Evolutionary conservation across 2,797 vertebrate genomes (phyloP), one percentile per base, ranked within the genome.

Genomic region (Sebastes cheni): DNA sequence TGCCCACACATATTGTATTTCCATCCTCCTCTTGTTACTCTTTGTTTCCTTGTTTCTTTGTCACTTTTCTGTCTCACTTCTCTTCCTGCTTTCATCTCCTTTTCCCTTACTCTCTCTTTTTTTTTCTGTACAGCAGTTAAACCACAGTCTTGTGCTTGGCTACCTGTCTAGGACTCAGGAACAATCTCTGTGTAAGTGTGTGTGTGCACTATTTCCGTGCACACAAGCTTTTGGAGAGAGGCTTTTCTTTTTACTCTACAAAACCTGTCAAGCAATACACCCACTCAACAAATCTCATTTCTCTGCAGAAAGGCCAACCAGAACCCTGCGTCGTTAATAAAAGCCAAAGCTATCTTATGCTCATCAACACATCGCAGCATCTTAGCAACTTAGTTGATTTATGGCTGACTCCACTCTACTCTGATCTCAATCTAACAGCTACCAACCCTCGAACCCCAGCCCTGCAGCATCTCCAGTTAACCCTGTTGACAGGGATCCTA

Each of bases 1-100:
- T 75, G 61, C 62, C 62, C 81, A 81, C 78, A 73, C 74, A 34
- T 4, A 25, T 25, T 72, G 25, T 52, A 11, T 46, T 54, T 73
- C n/a, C 22, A 58, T 67, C 34, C 30, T 56, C 39, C 16, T 69
- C 60, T 32, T 56, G 30, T 46, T 69, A 18, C 60, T 62, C 66
- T 50, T 65, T 68, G 52, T 64, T 78, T 82, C 58, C 64, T 50
- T 59, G 42, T 58, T 60, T 46, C 59, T 34, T 68, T 73, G 62
- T 65, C 64, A 77, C 32, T 46, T 46, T 77, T 67, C 75, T 59
- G 6, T 70, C 29, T 81, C 46, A n/a, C 25, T 65, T 14, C 27
- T 50, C 29, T 67, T 23, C 5, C 22, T 46, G n/a, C 20, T 71
- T 23, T 64, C 13, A n/a, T 39, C 20, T n/a, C 12, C 1, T 39